Base-by-base conservation (phyloP, 2,113 vertebrate genomes). In the Caretta caretta region DNA sequence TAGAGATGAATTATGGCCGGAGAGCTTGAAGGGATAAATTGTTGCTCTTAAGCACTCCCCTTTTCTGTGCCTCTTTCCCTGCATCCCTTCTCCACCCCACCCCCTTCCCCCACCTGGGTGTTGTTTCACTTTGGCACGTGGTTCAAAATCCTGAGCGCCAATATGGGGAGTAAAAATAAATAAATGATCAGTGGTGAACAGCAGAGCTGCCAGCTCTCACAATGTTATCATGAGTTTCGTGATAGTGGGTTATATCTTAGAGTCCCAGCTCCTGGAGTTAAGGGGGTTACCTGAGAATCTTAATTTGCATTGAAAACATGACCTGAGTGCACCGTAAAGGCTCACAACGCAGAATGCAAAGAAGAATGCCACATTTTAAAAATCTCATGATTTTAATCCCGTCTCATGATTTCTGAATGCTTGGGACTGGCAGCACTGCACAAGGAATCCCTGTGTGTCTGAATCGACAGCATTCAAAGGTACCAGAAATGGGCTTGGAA, bases 171-270 rank as follows among this genome's bases (percentile, higher is more conserved):
- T 57, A 38, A 31, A 72, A 38, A 31, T 27, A 62, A 62, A 62
- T 62, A 29, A 62, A 62, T 62, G 25, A 62, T 62, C 27, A 3
- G 57, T 62, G 29, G 78, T 2, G 86, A 56, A 14, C 49, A 49
- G 10, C 6, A n/a, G 35, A 25, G n/a, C 10, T 48, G 10, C 14
- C 59, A 4, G 0, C 2, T 3, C 29, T 51, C 50, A 35, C 0
- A 0, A 13, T 72, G 92, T 80, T 80, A 80, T 48, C 31, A 35
- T n/a, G 92, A 76, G 13, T 19, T 12, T 94, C 13, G 0, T 59
- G 49, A 84, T 16, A 59, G 12, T 12, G 54, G 59, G 42, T 72
- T 51, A 35, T 78, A 85, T 46, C 35, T 85, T 27, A 48, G 51
- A 31, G 29, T 38, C 22, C 24, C 80, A n/a, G 20, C n/a, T 51